phyloP scores from a whole-genome alignment of 2,113 vertebrate genomes.

The Cathartes aura region DNA sequence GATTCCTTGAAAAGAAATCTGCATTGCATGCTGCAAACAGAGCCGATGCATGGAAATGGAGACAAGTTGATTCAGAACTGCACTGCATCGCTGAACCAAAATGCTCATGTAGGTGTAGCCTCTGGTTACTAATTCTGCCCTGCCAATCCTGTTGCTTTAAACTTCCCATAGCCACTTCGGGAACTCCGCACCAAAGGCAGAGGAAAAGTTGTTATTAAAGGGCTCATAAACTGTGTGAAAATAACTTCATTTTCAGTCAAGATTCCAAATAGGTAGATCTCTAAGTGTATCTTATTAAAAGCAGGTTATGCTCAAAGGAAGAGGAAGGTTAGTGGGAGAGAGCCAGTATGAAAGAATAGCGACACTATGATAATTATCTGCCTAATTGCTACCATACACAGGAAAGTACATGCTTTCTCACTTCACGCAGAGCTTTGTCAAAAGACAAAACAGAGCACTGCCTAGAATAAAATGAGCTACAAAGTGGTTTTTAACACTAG shows the following conservation, averaged over 20 bases:
- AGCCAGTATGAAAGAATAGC: background rate
- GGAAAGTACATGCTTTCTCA: background rate
- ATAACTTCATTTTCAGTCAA: background rate
- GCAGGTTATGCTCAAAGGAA: background rate
- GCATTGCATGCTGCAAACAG: background rate
- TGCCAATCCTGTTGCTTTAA: background rate
- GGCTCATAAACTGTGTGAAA: background rate
- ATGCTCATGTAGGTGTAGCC: background rate
- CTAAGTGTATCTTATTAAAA: background rate
- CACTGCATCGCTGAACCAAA: background rate
- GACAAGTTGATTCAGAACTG: background rate
- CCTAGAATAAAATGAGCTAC: background rate
- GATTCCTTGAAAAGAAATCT: background rate
- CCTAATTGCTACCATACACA: background rate
- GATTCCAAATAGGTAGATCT: background rate
- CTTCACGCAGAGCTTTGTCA: background rate
- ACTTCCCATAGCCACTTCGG: background rate
- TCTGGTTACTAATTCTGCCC: background rate
- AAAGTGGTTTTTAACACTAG: background rate
- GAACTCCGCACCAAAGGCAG: background rate
- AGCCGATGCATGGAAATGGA: background rate
- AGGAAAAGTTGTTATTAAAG: background rate
- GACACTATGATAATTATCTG: background rate
- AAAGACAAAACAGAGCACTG: background rate
- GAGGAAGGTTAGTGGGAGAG: background rate